Percentiles rank a stretch among this genome's conserved stretches.
Evolutionary conservation across 1,140 invertebrate species (phyloP).

Genomic region (Ladona fulva): DNA sequence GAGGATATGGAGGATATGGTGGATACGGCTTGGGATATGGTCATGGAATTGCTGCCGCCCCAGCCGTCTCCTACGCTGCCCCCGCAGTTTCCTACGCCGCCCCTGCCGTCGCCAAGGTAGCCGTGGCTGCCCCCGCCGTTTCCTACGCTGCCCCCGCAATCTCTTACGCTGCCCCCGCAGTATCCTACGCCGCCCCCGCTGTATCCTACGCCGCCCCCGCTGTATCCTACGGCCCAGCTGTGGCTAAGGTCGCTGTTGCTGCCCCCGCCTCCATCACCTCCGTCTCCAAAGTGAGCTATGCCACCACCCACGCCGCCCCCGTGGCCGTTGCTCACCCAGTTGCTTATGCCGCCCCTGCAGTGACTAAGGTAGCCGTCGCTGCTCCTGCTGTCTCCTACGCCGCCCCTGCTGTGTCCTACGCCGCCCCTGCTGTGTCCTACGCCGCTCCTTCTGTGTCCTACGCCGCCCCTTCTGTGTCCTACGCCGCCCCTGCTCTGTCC

Average conservation of each 20-base stretch:
- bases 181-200: background rate
- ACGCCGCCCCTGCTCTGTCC: background rate
- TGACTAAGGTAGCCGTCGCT: background rate
- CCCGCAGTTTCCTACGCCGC: constrained; percentile 11
- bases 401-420: background rate
- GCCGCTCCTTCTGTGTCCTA: background rate
- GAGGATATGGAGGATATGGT: background rate
- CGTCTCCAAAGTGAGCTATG: background rate
- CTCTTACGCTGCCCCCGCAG: background rate
- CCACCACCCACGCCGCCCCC: background rate
- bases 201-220: background rate
- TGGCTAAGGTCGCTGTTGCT: background rate
- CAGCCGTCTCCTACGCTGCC: constrained; percentile 2
- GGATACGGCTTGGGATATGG: background rate
- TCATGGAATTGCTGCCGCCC: background rate
- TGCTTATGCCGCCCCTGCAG: background rate
- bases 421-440: background rate
- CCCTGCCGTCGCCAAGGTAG: constrained; percentile 4
- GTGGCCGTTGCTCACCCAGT: background rate
- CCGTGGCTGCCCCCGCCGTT: background rate
- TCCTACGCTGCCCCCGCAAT: background rate
- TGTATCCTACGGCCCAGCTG: background rate
- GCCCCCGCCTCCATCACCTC: background rate
- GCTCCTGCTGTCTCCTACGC: background rate
- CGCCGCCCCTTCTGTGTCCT: no score